A percentile compares a stretch with the other conserved stretches of the same genome.
These are phyloP conservation scores for Cassiopea xamachana DNA, from an alignment of 30 jellyfish, hydroid and myxozoan species.

Conservation along the genomic window DNA sequence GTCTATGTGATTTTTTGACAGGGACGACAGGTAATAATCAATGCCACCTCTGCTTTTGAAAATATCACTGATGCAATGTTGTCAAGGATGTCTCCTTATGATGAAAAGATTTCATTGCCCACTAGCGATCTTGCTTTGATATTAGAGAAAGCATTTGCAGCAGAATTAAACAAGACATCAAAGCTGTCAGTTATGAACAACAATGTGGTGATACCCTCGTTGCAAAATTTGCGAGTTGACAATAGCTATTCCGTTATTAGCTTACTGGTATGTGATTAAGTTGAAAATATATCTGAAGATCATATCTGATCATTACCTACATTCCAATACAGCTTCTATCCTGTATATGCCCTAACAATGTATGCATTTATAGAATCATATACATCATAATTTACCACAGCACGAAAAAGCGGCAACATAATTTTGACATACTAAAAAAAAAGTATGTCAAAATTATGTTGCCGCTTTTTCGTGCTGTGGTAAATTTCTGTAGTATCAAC, in stretches of 20 bases:
- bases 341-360: too few relatives aligned
- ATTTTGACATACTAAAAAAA: too few relatives aligned
- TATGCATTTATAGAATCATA: too few relatives aligned
- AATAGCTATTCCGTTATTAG: neutral
- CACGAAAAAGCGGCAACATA: too few relatives aligned
- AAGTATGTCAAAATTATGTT: too few relatives aligned
- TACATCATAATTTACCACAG: too few relatives aligned
- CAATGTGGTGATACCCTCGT: constrained; percentile 27
- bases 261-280: neutral
- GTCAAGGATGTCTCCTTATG: constrained; percentile 53
- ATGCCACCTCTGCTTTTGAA: constrained; percentile 1
- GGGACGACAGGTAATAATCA: constrained; percentile 45
- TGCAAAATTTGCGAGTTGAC: constrained; percentile 11
- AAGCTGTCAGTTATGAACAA: constrained; percentile 15
- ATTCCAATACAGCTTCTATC: too few relatives aligned
- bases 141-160: constrained; percentile 6
- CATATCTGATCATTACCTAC: too few relatives aligned
- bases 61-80: constrained; percentile 20
- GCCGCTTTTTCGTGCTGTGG: too few relatives aligned
- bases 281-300: too few relatives aligned
- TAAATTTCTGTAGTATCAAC: too few relatives aligned
- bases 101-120: constrained; percentile 10
- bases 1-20: neutral
- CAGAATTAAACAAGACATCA: constrained; percentile 4
- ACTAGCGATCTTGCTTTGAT: constrained; percentile 26